phyloP scores from a whole-genome alignment of 2,797 vertebrate genomes.

The Centropyge bicolor region DNA sequence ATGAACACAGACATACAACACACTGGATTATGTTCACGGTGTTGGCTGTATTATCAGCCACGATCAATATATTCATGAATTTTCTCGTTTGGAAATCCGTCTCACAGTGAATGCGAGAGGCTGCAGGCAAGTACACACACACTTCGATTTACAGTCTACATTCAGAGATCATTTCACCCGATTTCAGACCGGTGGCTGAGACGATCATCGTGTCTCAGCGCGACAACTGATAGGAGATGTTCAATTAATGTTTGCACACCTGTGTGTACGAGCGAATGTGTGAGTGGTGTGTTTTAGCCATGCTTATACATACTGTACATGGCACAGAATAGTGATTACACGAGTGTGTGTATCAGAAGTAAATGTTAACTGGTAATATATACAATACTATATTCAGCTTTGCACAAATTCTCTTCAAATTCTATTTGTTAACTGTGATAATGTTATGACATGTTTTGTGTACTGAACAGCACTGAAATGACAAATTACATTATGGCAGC shows the following conservation, averaged over 20 bases:
- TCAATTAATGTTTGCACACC: constrained; percentile 32
- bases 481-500: constrained; percentile 45
- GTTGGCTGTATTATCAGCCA: constrained; percentile 66
- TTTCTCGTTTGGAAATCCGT: constrained; percentile 77
- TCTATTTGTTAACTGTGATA: constrained; percentile 49
- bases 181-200: constrained; percentile 61
- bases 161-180: constrained; percentile 65
- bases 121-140: constrained; percentile 51
- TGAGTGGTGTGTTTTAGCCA: constrained; percentile 44
- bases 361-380: constrained; percentile 63
- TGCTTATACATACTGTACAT: constrained; percentile 65
- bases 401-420: constrained; percentile 53
- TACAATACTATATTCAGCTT: constrained; percentile 72
- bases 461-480: constrained; percentile 36
- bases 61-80: constrained; percentile 77
- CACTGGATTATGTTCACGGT: constrained; percentile 62
- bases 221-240: constrained; percentile 50
- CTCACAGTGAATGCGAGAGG: constrained; percentile 53
- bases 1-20: constrained; percentile 59
- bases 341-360: constrained; percentile 59
- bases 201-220: constrained; percentile 56
- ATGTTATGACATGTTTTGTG: constrained; percentile 53
- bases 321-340: constrained; percentile 61
- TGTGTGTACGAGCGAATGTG: constrained; percentile 9
- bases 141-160: constrained; percentile 64